A percentile compares a stretch with the other conserved stretches of the same genome.
These are phyloP conservation scores for Genyomyrus donnyi DNA, from an alignment of 2,113 vertebrate species.

Conservation along the genomic window DNA sequence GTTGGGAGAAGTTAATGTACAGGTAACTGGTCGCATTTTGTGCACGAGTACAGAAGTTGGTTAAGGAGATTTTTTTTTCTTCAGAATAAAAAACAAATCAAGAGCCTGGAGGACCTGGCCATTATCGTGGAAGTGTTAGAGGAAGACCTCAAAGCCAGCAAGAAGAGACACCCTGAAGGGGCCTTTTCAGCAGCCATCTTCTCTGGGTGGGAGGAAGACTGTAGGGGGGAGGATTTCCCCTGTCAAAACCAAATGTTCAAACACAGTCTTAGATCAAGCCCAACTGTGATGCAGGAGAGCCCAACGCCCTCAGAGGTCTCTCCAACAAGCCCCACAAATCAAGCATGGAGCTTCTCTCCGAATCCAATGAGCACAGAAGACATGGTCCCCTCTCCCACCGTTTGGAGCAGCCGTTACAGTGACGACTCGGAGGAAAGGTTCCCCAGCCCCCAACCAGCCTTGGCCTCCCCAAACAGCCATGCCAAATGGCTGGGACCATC, in stretches of 20 bases:
- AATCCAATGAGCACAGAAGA: conserved; percentile 7
- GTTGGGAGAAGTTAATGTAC: not conserved
- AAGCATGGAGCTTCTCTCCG: not conserved
- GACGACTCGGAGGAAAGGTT: conserved; percentile 44
- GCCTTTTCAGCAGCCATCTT: not conserved
- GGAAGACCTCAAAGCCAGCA: conserved; percentile 63
- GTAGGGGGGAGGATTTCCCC: conserved; percentile 6
- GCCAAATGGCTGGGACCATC: conserved; percentile 26
- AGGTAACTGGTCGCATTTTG: not conserved
- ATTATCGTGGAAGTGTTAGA: conserved; percentile 77
- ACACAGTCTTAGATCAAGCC: not conserved
- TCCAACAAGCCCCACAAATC: not conserved
- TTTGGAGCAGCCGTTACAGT: conserved; percentile 25
- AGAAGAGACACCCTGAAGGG: not conserved
- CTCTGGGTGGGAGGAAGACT: not conserved
- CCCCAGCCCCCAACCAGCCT: conserved; percentile 36
- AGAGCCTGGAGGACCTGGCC: conserved; percentile 70
- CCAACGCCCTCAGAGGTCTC: not conserved
- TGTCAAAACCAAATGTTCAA: not conserved
- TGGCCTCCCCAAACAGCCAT: conserved; percentile 22
- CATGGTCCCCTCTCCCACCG: not conserved
- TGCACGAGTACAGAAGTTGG: not conserved
- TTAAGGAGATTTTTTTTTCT: conserved; percentile 18
- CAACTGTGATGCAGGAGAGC: not conserved
- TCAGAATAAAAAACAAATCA: conserved; percentile 52